Evolutionary conservation across 30 jellyfish, hydroid and myxozoan species (phyloP).

Genomic region (Aurelia aurita complex sp. Pacific): DNA sequence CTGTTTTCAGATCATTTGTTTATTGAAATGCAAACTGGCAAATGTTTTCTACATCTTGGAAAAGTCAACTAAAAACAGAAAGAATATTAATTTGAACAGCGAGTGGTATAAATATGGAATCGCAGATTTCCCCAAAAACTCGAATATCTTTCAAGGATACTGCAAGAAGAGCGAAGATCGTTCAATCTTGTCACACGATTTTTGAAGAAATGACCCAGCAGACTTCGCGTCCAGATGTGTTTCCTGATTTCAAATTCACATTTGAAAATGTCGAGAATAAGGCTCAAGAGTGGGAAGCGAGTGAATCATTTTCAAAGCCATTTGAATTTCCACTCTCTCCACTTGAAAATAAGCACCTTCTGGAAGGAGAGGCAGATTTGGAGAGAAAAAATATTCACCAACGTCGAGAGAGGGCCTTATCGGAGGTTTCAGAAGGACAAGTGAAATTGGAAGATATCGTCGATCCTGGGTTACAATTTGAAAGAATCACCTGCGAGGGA

Average conservation of each 20-base stretch:
- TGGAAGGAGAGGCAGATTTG: slow-evolving; percentile 78
- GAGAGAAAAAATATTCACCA: slow-evolving; percentile 40
- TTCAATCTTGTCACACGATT: slow-evolving; percentile 41
- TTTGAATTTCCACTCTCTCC: slow-evolving; percentile 89
- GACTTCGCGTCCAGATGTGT: slow-evolving; percentile 30
- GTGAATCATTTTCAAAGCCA: slow-evolving; percentile 1
- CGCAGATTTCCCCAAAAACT: too few relatives aligned
- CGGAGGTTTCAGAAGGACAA: slow-evolving; percentile 2
- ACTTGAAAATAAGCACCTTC: slow-evolving; percentile 66
- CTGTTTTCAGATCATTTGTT: too few relatives aligned
- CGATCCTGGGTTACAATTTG: neutral
- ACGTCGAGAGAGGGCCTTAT: neutral
- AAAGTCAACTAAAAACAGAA: slow-evolving; percentile 9
- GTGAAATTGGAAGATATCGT: neutral
- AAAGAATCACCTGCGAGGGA: slow-evolving; percentile 37
- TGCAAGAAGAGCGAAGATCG: slow-evolving; percentile 63
- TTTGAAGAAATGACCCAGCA: slow-evolving; percentile 30
- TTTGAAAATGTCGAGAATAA: slow-evolving; percentile 21
- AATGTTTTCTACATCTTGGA: neutral
- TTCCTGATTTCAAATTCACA: slow-evolving; percentile 31
- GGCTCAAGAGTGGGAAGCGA: slow-evolving; percentile 7
- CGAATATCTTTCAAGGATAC: slow-evolving; percentile 15
- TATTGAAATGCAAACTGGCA: neutral
- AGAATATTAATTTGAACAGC: neutral
- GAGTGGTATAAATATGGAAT: too few relatives aligned